Base-by-base conservation (phyloP, 1,140 invertebrate species). In the Brachionus rotundiformis region DNA sequence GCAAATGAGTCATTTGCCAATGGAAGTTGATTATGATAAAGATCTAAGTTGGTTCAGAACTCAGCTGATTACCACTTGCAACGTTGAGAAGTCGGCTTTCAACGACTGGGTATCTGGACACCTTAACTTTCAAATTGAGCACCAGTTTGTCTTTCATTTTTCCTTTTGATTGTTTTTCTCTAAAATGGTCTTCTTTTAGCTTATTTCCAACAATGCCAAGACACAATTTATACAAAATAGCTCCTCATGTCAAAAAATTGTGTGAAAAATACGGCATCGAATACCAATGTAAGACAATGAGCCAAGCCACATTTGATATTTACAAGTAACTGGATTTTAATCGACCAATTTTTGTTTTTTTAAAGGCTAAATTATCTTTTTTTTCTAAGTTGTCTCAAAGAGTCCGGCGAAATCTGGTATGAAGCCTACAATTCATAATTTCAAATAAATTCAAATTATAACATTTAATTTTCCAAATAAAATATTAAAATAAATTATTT, bases 1-100 rank as follows among this genome's bases (percentile, higher is more conserved):
- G 8, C 88, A 88, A 83, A 86, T 86, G 27, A 88, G 85, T 82
- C 87, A 88, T 83, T 84, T 88, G 6, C 87, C 87, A 5, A 88
- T 88, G 86, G 82, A 86, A n/a, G 85, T 88, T 25, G 85, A 86
- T 54, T 86, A 88, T 77, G 47, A 84, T 29, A 82, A 77, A 2
- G 80, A 85, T 36, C 33, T 33, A 11, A 83, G 84, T 71, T 87
- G 86, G 86, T 61, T 87, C 27, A 82, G 54, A 16, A 82, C 39
- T 77, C 86, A 87, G 82, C 73, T 88, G 36, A 80, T 85, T 31
- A 85, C 87, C 3, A 83, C 83, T 4, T 83, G 83, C 76, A 81
- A 83, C 75, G 71, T 83, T 3, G 82, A 83, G 27, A 49, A 80
- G 47, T 80, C 73, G 4, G 13, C 16, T 44, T 83, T 83, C 63